These are phyloP conservation scores for Typhlichthys subterraneus DNA, from an alignment of 2,797 vertebrate genomes.

Conservation along the genomic window DNA sequence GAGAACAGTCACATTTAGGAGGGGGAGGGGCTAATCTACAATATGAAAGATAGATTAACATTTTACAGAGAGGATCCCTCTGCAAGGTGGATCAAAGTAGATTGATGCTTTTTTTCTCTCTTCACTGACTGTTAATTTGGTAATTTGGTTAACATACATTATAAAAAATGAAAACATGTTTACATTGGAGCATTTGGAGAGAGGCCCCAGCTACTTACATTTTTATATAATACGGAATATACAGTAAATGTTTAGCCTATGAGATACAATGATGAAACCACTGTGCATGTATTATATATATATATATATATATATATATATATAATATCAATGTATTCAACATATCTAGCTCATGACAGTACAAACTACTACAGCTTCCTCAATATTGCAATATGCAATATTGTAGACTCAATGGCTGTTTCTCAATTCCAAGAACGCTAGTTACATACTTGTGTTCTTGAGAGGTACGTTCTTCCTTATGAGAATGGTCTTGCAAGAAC, in stretches of 20 bases:
- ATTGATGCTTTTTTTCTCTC: conserved; percentile 58
- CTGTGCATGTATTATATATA: conserved; percentile 38
- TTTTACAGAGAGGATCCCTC: conserved; percentile 70
- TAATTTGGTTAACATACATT: conserved; percentile 32
- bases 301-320: no score
- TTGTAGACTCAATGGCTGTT: no score
- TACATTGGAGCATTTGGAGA: conserved; percentile 38
- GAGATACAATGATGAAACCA: conserved; percentile 10
- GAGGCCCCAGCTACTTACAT: conserved; percentile 17
- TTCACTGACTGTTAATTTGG: conserved; percentile 63
- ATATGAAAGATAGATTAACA: conserved; percentile 75
- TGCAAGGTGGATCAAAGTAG: conserved; percentile 76
- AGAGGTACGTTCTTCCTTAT: conserved; percentile 8
- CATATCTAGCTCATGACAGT: conserved; percentile 61
- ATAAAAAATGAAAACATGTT: no score
- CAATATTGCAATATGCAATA: no score
- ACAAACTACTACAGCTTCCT: conserved; percentile 23
- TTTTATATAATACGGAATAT: no score
- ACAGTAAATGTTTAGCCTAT: no score
- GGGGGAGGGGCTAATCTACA: conserved; percentile 68
- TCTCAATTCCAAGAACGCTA: no score
- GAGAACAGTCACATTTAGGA: conserved; percentile 74
- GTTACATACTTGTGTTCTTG: no score
- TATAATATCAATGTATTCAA: conserved; percentile 29
- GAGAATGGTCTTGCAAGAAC: not conserved